Evolutionary conservation across 2,113 vertebrate genomes (phyloP).

Genomic region (Lates calcarifer): DNA sequence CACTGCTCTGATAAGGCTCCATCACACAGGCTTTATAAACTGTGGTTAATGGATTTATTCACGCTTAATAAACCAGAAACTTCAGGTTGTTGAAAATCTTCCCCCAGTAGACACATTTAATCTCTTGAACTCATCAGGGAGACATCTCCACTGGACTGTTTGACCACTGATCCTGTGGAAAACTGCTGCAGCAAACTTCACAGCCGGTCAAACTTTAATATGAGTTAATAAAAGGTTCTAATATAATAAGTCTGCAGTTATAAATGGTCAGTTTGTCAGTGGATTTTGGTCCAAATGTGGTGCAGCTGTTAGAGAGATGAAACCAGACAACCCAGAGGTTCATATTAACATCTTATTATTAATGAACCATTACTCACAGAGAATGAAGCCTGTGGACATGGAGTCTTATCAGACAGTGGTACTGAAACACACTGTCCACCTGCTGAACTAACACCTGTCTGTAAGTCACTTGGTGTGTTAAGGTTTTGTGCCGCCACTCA

Average conservation of each 20-base stretch:
- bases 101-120: too few relatives aligned
- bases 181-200: neutral
- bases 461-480: conserved; percentile 80
- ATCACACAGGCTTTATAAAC: neutral
- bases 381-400: neutral
- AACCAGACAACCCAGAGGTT: neutral
- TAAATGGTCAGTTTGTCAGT: too few relatives aligned
- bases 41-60: neutral
- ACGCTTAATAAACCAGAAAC: too few relatives aligned
- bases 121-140: too few relatives aligned
- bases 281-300: too few relatives aligned
- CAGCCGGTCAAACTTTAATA: neutral
- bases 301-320: too few relatives aligned
- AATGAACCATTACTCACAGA: neutral
- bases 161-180: too few relatives aligned
- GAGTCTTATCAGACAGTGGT: neutral
- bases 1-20: neutral
- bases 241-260: too few relatives aligned
- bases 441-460: conserved; percentile 71
- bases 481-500: conserved; percentile 59
- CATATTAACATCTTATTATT: neutral
- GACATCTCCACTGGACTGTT: too few relatives aligned
- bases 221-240: too few relatives aligned
- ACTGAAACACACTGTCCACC: conserved; percentile 64
- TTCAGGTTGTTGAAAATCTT: neutral